Base-by-base conservation (phyloP, 2,797 vertebrate species). In the Pseudomugil tenellus region DNA sequence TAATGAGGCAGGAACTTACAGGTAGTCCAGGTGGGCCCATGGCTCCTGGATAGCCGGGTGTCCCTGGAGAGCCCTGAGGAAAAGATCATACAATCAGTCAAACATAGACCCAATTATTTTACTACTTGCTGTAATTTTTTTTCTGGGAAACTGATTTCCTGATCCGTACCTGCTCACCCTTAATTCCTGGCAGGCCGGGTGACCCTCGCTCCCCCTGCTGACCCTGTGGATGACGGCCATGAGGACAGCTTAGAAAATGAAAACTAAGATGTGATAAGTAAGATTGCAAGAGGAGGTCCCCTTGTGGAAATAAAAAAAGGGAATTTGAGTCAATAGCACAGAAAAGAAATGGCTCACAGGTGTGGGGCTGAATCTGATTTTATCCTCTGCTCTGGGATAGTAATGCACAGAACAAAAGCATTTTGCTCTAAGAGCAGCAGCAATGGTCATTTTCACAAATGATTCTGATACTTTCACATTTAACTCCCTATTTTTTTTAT, bases 1-100 rank as follows among this genome's bases (percentile, higher is more conserved):
- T 83, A 80, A 81, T 52, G 62, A 80, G 66, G 55, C 11, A 0
- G 23, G 32, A 19, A 94, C 95, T 94, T 92, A 99, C 97, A 0
- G 94, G 94, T 64, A 99, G 92, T 72, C 98, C 98, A 0, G 98
- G 97, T 2, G 95, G 89, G 3, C 97, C 98, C 71, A 95, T 95
- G 10, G 92, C 73, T 5, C 98, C 98, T 0, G 98, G 96, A 74
- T 98, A 99, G 8, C 97, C 98, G 0, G 95, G 77, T 0, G 92
- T 96, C 68, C 97, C 98, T 0, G 96, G 71, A 43, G 96, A 87
- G 58, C 98, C 98, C 98, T 99, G 84, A 29, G 71, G 76, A 67
- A 63, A 76, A 71, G 68, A 84, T 85, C 64, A 78, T 7, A 46
- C 43, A 73, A 79, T 84, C 73, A 66, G 80, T 85, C 67, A 83